Base-by-base conservation (phyloP, 2,113 vertebrate genomes). In the Corythornis vintsioides region DNA sequence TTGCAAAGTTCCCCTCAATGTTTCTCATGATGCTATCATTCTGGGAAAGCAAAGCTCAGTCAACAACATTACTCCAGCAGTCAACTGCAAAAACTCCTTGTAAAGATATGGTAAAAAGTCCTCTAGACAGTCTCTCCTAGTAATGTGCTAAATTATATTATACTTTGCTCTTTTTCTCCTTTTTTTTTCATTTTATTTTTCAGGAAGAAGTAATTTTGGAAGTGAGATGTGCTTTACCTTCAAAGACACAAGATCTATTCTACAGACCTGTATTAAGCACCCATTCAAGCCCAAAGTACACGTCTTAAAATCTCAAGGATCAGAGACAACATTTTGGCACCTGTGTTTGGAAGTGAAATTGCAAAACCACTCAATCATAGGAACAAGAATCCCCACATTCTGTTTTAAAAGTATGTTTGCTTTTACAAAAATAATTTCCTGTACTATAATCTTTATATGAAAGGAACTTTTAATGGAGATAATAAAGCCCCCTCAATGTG, bases 11-110 rank as follows among this genome's bases (percentile, higher is more conserved):
- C 95, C 78, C 64, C 63, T 94, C 66, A 92, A 86, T 89, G 90
- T 91, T 94, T 92, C 88, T 89, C 93, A 89, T 83, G 89, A 94
- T 91, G 86, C 75, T 96, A 92, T 90, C 89, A 88, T 81, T 94
- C 45, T 81, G 80, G 87, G 74, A 96, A 96, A 92, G 35, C 66
- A 63, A 91, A 91, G 57, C 28, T 92, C 80, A 61, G 59, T 89
- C 43, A 78, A 76, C 83, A 83, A 87, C 83, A 53, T 45, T 73
- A 80, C 73, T 71, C 59, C 55, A 73, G 28, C 38, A 82, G 91
- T 50, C 83, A 28, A 76, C 59, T 89, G 90, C 80, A 60, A 93
- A 93, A 94, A 73, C 75, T 86, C 55, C 70, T 71, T 90, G 66
- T 71, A 94, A 61, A 72, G 63, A 76, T 29, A n/a, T 13, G 22